phyloP scores from a whole-genome alignment of 1,140 invertebrate genomes.

The Metopolophium dirhodum region DNA sequence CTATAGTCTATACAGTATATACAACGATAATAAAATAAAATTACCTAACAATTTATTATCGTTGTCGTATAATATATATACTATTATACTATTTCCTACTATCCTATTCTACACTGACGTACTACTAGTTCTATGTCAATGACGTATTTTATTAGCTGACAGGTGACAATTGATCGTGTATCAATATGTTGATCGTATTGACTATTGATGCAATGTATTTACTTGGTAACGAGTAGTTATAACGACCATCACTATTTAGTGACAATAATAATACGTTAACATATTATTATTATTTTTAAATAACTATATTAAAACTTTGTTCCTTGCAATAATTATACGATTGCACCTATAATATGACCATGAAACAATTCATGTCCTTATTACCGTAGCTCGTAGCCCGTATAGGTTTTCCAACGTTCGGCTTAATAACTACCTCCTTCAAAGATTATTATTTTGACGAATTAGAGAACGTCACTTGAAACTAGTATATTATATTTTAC shows the following conservation, averaged over 20 bases:
- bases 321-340: not conserved
- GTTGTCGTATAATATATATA: not conserved
- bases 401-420: not conserved
- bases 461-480: not conserved
- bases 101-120: not conserved
- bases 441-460: not conserved
- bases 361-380: not conserved
- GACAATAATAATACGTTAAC: not conserved
- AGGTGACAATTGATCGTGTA: not conserved
- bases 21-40: not conserved
- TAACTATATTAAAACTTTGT: not conserved
- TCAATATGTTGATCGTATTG: too few relatives aligned
- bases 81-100: not conserved
- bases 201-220: not conserved
- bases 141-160: slow-evolving; percentile 8
- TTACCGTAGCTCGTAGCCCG: not conserved
- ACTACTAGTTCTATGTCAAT: not conserved
- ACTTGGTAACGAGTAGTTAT: not conserved
- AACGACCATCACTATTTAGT: slow-evolving; percentile 10
- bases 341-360: not conserved
- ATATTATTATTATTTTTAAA: not conserved
- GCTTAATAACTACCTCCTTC: not conserved
- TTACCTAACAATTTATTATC: not conserved
- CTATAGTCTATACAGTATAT: not conserved
- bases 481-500: not conserved